phyloP scores from a whole-genome alignment of 1,140 invertebrate genomes.

The Drosophila lowei region DNA sequence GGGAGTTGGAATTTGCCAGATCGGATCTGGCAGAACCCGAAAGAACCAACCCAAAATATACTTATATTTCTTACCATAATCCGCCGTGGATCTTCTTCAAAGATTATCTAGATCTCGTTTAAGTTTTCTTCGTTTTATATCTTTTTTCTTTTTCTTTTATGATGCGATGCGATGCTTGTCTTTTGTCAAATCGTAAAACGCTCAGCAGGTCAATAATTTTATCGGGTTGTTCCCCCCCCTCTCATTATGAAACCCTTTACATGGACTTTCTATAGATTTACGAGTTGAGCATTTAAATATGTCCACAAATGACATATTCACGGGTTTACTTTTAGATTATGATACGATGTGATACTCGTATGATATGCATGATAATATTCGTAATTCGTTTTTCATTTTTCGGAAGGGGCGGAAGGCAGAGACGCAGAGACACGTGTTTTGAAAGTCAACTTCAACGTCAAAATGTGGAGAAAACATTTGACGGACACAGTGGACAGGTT shows the following conservation, averaged over 20 bases:
- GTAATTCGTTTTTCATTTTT: slow-evolving; percentile 3
- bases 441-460: slow-evolving; percentile 53
- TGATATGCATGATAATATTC: slow-evolving; percentile 66
- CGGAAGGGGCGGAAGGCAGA: too few species aligned
- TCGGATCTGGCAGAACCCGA: too few species aligned
- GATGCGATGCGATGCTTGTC: slow-evolving; percentile 17
- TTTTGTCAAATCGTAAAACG: slow-evolving; percentile 40
- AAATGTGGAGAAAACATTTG: slow-evolving; percentile 46
- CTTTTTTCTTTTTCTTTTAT: not conserved
- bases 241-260: slow-evolving; percentile 1
- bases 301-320: slow-evolving; percentile 31
- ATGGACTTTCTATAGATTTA: slow-evolving; percentile 66
- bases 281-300: slow-evolving; percentile 59
- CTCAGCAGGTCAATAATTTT: slow-evolving; percentile 49
- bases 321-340: slow-evolving; percentile 42
- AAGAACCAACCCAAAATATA: not conserved
- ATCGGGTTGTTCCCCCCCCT: not conserved
- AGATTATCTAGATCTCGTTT: not conserved
- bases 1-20: slow-evolving; percentile 32
- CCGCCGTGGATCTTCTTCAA: too few species aligned
- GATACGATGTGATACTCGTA: slow-evolving; percentile 5
- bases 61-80: slow-evolving; percentile 13
- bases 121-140: not conserved
- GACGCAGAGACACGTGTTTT: slow-evolving; percentile 56
- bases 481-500: slow-evolving; percentile 45